Evolutionary conservation across 2,113 vertebrate species (phyloP).

Genomic region (Kobus ellipsiprymnus): DNA sequence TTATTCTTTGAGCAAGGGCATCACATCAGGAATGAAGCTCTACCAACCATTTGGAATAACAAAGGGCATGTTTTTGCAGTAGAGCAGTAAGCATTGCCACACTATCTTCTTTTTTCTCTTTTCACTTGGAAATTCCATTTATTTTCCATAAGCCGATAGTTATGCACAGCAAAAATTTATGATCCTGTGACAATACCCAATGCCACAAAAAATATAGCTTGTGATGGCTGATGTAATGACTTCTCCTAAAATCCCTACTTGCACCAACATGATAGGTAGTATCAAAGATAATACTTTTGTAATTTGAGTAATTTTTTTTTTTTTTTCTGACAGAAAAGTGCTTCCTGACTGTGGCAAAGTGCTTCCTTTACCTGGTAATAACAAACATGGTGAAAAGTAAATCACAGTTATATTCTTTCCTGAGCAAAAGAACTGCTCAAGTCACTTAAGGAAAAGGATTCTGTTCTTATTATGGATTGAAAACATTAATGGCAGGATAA

Average conservation of each 20-base stretch:
- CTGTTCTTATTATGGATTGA: background rate
- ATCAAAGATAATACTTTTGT: conserved; percentile 56
- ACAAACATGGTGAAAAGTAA: background rate
- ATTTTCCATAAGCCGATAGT: conserved; percentile 34
- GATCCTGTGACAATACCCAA: conserved; percentile 58
- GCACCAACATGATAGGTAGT: conserved; percentile 49
- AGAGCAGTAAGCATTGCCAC: conserved; percentile 63
- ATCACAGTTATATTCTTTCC: background rate
- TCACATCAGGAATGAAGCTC: background rate
- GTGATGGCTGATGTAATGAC: conserved; percentile 55
- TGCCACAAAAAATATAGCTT: conserved; percentile 59
- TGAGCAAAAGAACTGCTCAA: conserved; percentile 35
- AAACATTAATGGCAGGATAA: background rate
- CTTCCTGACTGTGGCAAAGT: background rate
- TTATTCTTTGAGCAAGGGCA: conserved; percentile 4
- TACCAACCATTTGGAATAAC: conserved; percentile 66
- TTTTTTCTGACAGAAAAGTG: background rate
- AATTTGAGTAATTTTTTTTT: conserved; percentile 59
- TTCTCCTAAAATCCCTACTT: conserved; percentile 54
- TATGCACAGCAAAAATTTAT: conserved; percentile 35
- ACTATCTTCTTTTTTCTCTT: conserved; percentile 19
- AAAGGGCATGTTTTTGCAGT: conserved; percentile 54
- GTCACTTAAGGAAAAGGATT: conserved; percentile 12
- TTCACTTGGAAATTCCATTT: conserved; percentile 37
- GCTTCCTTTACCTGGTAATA: background rate